Evolutionary conservation across 2,888 invertebrate genomes (phyloP), one percentile per base, ranked within the genome.

Genomic region (Girardia tigrina): DNA sequence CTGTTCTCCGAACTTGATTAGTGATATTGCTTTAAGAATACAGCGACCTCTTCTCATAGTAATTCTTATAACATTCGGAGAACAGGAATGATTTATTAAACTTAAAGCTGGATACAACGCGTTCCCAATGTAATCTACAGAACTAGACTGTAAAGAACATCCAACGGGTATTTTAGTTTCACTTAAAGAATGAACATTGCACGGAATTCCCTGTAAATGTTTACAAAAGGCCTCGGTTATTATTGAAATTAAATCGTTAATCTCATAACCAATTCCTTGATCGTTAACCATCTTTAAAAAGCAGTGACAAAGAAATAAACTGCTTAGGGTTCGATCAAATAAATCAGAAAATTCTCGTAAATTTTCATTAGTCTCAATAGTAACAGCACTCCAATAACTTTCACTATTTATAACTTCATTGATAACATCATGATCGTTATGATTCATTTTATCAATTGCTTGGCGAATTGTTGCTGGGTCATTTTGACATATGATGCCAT

Each of bases 11-110:
- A 85, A 81, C 0, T 84, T 79, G 56, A 94, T 87, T 79, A 88
- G 87, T 76, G 87, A 86, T 0, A 87, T 85, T 0, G 91, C 89
- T 79, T 89, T 88, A 0, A 91, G 89, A 78, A 90, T 87, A 26
- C 91, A 86, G 16, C 86, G 86, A 77, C 88, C 87, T 71, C 89
- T 89, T 82, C 89, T 87, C 83, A 90, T 91, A 2, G 73, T 75
- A 80, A 90, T 90, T 80, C 78, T 89, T 74, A 89, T 88, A 77
- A 92, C 89, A 80, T 90, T 90, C 4, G 91, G 90, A 78, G 90
- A 89, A 82, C 94, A 94, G 0, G 92, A 90, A 85, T 95, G 94
- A 84, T 94, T 95, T 88, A 93, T 90, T 85, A 93, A 88, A 80
- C 91, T 90, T 0, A 91, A 88, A 0, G 90, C 89, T 0, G 92